Conservation (phyloP, 1,140 invertebrate genomes). For the Hestina assimilis region DNA sequence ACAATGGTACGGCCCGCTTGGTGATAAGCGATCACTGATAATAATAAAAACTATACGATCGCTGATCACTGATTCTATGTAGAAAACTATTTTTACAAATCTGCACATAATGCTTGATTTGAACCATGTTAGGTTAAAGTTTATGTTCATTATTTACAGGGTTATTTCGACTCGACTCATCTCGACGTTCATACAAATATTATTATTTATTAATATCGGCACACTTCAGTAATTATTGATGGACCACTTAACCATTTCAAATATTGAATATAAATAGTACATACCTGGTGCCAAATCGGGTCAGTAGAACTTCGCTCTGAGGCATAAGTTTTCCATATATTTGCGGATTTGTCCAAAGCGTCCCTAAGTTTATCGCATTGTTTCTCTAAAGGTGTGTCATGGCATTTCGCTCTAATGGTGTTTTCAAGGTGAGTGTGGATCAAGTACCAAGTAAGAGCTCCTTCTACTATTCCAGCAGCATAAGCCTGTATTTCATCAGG, state of each 20-base stretch:
- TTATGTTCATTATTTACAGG: too few relatives aligned
- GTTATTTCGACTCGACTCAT: too few relatives aligned
- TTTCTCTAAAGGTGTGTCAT: slow-evolving; percentile 81
- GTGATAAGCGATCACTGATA: too few relatives aligned
- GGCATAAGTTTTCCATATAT: slow-evolving; percentile 81
- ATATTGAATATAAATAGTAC: slow-evolving; percentile 6
- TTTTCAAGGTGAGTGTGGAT: slow-evolving; percentile 90
- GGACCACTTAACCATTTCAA: background rate
- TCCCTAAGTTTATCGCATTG: slow-evolving; percentile 83
- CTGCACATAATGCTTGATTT: too few relatives aligned
- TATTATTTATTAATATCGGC: too few relatives aligned
- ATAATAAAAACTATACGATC: too few relatives aligned
- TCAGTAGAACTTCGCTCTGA: slow-evolving; percentile 73
- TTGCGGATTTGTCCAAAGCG: slow-evolving; percentile 82
- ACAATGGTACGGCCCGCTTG: too few relatives aligned
- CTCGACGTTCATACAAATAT: too few relatives aligned
- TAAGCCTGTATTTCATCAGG: slow-evolving; percentile 90
- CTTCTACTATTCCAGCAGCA: slow-evolving; percentile 93
- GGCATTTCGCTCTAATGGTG: slow-evolving; percentile 85
- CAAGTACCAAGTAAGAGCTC: slow-evolving; percentile 87
- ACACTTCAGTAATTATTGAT: background rate
- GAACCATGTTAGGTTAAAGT: too few relatives aligned
- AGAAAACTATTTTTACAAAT: too few relatives aligned
- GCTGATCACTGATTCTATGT: too few relatives aligned
- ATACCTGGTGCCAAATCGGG: slow-evolving; percentile 91